Evolutionary conservation across 2,113 vertebrate genomes (phyloP).

Genomic region (Eulacestoma nigropectus): DNA sequence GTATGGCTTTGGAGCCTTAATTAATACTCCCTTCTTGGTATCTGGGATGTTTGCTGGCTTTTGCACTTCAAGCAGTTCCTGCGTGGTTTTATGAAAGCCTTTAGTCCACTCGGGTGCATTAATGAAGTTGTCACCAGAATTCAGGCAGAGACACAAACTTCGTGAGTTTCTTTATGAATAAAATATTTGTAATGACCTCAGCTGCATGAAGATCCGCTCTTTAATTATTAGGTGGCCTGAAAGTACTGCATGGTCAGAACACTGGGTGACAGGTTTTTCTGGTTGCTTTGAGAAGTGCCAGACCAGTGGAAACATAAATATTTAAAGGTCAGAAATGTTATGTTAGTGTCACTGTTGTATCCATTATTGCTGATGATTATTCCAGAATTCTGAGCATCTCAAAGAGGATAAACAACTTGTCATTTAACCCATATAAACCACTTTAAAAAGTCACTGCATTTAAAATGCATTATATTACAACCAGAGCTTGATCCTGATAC

Average conservation of each 20-base stretch:
- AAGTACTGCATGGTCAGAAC: neutral
- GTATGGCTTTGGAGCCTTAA: constrained; percentile 52
- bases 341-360: neutral
- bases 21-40: neutral
- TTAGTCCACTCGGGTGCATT: neutral
- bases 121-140: neutral
- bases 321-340: neutral
- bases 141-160: neutral
- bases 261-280: neutral
- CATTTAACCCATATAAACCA: neutral
- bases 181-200: neutral
- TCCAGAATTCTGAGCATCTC: neutral
- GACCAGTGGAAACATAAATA: neutral
- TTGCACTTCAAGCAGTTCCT: accelerated
- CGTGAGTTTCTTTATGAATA: neutral
- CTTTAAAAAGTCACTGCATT: neutral
- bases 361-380: neutral
- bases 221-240: neutral
- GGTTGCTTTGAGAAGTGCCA: neutral
- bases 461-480: neutral
- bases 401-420: neutral
- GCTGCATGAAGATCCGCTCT: neutral
- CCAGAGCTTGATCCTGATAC: neutral
- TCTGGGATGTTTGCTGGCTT: neutral
- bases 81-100: neutral